Percentiles rank a stretch among this genome's conserved stretches.
phyloP scores from a whole-genome alignment of 2,888 invertebrate genomes.

The Helicoverpa assulta region DNA sequence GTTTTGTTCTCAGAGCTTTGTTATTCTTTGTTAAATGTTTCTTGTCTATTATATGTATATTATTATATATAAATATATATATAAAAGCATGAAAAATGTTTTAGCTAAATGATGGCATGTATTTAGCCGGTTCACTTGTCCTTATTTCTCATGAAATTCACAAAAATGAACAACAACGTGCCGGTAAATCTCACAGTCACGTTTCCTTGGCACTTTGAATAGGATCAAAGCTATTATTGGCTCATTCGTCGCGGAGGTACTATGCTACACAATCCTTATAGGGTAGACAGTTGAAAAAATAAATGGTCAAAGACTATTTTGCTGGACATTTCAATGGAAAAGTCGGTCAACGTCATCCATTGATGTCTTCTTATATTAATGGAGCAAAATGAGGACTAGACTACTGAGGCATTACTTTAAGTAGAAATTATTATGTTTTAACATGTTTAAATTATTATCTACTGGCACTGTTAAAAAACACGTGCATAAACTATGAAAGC shows the following conservation, averaged over 20 bases:
- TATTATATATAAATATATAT: no score
- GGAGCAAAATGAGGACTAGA: neutral
- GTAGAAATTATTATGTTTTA: neutral
- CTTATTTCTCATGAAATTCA: constrained; percentile 23
- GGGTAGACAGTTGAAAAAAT: constrained; percentile 44
- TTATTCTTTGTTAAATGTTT: no score
- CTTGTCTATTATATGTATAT: no score
- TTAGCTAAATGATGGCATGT: no score
- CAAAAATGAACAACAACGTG: constrained; percentile 52
- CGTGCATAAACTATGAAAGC: constrained; percentile 7
- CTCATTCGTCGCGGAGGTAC: constrained; percentile 62
- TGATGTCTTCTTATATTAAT: constrained; percentile 30
- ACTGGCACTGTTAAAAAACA: constrained; percentile 8
- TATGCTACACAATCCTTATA: constrained; percentile 37
- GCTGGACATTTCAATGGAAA: constrained; percentile 26
- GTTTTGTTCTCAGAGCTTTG: no score
- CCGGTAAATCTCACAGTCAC: constrained; percentile 67
- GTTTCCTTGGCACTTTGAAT: constrained; percentile 69
- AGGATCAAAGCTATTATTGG: constrained; percentile 63
- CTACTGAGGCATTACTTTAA: neutral
- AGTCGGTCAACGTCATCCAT: constrained; percentile 14
- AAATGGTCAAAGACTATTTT: constrained; percentile 19
- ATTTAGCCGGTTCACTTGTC: constrained; percentile 9
- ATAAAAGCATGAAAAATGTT: no score
- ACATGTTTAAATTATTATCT: neutral